Evolutionary conservation across 2,888 invertebrate species (phyloP).

Genomic region (Plusia festucae): DNA sequence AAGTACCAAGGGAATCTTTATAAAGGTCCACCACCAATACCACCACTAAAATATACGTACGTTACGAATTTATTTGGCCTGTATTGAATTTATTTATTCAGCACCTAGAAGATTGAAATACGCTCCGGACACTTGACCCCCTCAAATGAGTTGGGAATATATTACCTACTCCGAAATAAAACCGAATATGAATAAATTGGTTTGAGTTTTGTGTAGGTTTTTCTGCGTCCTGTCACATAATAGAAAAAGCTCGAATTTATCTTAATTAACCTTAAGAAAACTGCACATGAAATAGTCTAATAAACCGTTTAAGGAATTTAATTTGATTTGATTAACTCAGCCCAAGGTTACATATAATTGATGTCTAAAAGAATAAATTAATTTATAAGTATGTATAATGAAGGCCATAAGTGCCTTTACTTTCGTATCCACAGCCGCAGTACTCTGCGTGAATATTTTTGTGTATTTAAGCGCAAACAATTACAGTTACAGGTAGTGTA

Average conservation of each 20-base stretch:
- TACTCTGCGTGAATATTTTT: too few species aligned
- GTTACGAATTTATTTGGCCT: conserved; percentile 53
- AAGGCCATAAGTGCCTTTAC: too few species aligned
- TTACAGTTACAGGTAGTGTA: too few species aligned
- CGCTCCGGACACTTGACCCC: conserved; percentile 39
- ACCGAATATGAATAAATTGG: conserved; percentile 21
- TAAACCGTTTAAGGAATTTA: too few species aligned
- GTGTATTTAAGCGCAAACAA: too few species aligned
- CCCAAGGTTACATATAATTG: too few species aligned
- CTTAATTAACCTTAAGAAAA: too few species aligned
- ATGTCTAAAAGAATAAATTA: too few species aligned
- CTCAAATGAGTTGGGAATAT: conserved; percentile 25
- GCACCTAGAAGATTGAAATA: conserved; percentile 51
- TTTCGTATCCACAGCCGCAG: too few species aligned
- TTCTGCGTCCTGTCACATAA: background rate
- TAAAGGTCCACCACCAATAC: conserved; percentile 43
- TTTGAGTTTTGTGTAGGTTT: background rate
- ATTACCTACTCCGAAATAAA: conserved; percentile 31
- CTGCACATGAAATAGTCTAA: too few species aligned
- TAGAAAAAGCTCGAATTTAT: background rate
- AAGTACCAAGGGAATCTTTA: conserved; percentile 49
- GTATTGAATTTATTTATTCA: conserved; percentile 62
- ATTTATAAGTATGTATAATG: too few species aligned
- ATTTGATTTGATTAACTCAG: too few species aligned
- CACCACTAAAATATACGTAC: conserved; percentile 22